Evolutionary conservation across 2,113 vertebrate species (phyloP).

Genomic region (Cnemophilus loriae): DNA sequence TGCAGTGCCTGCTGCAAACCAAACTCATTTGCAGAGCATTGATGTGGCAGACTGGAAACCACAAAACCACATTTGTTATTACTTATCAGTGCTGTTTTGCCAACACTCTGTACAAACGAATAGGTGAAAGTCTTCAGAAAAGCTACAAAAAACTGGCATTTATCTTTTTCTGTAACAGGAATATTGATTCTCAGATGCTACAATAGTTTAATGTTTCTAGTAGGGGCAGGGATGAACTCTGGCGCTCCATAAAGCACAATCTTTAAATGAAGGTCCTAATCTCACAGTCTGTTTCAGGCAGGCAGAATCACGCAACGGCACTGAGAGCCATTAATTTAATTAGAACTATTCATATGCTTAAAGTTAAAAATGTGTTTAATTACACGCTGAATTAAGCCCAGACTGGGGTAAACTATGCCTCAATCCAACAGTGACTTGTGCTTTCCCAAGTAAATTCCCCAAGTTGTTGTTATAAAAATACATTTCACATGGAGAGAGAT

Average conservation of each 20-base stretch:
- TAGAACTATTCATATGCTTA: conserved; percentile 21
- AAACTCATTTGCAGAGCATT: neutral
- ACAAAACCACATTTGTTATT: neutral
- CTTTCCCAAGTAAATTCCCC: neutral
- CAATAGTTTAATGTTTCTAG: neutral
- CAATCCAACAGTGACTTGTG: neutral
- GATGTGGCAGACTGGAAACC: conserved; percentile 37
- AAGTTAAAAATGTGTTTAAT: conserved; percentile 34
- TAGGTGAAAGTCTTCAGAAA: neutral
- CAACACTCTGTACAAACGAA: neutral
- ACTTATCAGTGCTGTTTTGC: neutral
- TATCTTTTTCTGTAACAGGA: neutral
- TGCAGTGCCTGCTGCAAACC: neutral
- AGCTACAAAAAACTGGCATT: neutral
- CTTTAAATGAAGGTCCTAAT: conserved; percentile 6
- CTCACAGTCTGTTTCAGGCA: neutral
- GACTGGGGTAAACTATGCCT: neutral
- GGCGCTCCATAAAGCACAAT: neutral
- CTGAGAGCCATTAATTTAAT: neutral
- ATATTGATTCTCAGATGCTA: neutral
- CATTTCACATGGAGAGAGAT: neutral
- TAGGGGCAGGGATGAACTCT: neutral
- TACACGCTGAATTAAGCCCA: conserved; percentile 20
- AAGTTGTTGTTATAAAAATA: neutral
- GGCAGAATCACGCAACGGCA: neutral